Conservation (phyloP, 2,888 invertebrate species). For the Microdon myrmicae region DNA sequence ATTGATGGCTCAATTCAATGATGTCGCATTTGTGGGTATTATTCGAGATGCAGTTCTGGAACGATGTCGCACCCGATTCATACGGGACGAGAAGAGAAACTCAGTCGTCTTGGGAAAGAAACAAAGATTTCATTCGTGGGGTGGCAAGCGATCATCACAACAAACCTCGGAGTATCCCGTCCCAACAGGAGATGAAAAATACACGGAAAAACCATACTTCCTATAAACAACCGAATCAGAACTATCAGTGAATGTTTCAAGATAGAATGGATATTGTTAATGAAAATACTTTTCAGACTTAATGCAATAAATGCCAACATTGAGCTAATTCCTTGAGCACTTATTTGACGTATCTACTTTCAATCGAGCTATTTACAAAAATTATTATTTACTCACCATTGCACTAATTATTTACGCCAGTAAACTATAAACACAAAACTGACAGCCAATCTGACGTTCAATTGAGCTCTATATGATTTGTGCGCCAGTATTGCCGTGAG, state of each 20-base stretch:
- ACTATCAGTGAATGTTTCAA: neutral
- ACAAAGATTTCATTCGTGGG: constrained; percentile 67
- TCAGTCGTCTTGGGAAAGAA: constrained; percentile 64
- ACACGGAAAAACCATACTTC: constrained; percentile 27
- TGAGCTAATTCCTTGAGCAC: constrained; percentile 14
- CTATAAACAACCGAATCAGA: constrained; percentile 11
- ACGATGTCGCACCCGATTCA: constrained; percentile 60
- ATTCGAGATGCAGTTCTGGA: constrained; percentile 62
- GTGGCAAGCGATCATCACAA: constrained; percentile 62
- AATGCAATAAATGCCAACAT: constrained; percentile 25
- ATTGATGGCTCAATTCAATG: constrained; percentile 63
- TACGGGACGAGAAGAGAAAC: constrained; percentile 63
- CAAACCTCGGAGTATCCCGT: constrained; percentile 8
- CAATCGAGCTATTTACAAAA: too few relatives aligned
- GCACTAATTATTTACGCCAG: too few relatives aligned
- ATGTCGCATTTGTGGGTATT: constrained; percentile 60
- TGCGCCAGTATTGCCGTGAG: too few relatives aligned
- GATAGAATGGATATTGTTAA: constrained; percentile 18
- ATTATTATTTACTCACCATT: too few relatives aligned
- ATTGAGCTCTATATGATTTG: too few relatives aligned
- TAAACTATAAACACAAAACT: too few relatives aligned
- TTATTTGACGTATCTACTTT: constrained; percentile 10
- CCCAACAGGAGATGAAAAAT: constrained; percentile 26
- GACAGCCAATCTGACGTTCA: too few relatives aligned
- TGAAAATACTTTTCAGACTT: constrained; percentile 24